A percentile compares a stretch with the other conserved stretches of the same genome.
Evolutionary conservation across 92 coral and sea anemone species (phyloP).

Genomic region (Paragorgia papillata): DNA sequence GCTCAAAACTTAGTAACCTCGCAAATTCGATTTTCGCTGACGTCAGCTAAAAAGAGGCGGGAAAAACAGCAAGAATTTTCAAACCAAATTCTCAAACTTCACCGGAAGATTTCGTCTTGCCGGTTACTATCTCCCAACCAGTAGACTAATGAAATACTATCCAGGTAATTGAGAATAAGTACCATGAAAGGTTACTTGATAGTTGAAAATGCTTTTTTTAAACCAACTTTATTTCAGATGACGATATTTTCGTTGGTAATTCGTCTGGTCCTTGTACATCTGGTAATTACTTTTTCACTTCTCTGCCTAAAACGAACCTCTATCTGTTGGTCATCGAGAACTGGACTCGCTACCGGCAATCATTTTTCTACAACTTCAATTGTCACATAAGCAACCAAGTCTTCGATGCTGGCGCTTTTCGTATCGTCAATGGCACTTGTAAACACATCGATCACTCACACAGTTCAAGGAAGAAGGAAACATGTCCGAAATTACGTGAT

Average conservation of each 20-base stretch:
- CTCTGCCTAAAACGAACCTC: constrained; percentile 87
- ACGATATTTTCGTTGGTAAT: constrained; percentile 67
- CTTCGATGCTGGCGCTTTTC: constrained; percentile 96
- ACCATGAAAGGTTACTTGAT: too few relatives aligned
- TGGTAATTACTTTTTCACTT: constrained; percentile 85
- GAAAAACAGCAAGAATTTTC: too few relatives aligned
- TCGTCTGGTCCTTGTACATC: constrained; percentile 88
- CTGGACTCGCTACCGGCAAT: constrained; percentile 94
- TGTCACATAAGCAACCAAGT: constrained; percentile 94
- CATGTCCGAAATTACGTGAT: constrained; percentile 83
- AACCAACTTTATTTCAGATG: constrained; percentile 57
- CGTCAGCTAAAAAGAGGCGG: too few relatives aligned
- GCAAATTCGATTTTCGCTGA: too few relatives aligned
- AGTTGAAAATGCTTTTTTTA: too few relatives aligned
- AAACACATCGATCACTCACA: constrained; percentile 82
- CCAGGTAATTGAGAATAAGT: too few relatives aligned
- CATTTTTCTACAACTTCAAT: constrained; percentile 95
- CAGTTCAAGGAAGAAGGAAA: constrained; percentile 68
- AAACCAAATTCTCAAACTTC: too few relatives aligned
- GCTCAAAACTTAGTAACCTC: too few relatives aligned
- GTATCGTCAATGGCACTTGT: constrained; percentile 98
- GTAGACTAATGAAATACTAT: too few relatives aligned
- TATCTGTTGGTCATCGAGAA: constrained; percentile 86
- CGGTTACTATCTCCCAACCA: too few relatives aligned
- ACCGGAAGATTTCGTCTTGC: too few relatives aligned